A percentile compares a stretch with the other conserved stretches of the same genome.
phyloP scores from a whole-genome alignment of 2,888 invertebrate species.

The Sthenelais limicola region DNA sequence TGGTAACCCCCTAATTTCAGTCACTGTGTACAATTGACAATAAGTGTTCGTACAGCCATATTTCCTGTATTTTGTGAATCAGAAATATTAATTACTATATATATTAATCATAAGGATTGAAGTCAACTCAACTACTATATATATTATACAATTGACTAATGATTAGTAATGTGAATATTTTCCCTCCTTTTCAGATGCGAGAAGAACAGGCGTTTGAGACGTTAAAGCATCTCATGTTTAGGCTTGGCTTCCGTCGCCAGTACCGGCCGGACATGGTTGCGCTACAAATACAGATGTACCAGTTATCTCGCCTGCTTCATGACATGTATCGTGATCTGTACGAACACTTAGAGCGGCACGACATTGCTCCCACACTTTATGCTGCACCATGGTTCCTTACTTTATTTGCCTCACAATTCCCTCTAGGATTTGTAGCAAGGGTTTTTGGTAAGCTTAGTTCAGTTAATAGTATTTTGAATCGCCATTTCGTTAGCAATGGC shows the following conservation, averaged over 20 bases:
- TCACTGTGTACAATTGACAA: no score
- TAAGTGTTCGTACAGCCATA: no score
- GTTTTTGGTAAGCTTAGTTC: slow-evolving; percentile 82
- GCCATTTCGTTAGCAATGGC: no score
- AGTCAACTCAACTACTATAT: no score
- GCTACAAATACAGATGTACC: slow-evolving; percentile 91
- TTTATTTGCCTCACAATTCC: slow-evolving; percentile 96
- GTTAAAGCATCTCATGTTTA: slow-evolving; percentile 92
- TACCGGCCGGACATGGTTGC: slow-evolving; percentile 96
- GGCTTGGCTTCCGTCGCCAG: slow-evolving; percentile 87
- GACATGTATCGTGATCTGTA: slow-evolving; percentile 85
- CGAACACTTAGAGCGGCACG: slow-evolving; percentile 84
- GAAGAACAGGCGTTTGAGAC: slow-evolving; percentile 92
- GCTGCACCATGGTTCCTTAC: slow-evolving; percentile 98
- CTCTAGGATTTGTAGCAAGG: slow-evolving; percentile 93
- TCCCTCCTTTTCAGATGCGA: slow-evolving; percentile 81
- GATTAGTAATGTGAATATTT: background rate
- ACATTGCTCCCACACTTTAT: slow-evolving; percentile 93
- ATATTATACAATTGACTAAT: background rate
- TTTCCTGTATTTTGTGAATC: no score
- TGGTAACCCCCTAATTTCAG: no score
- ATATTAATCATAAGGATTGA: no score
- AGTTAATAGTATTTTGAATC: no score
- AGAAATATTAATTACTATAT: no score
- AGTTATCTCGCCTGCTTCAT: slow-evolving; percentile 90